Conservation (phyloP, 30 jellyfish, hydroid and myxozoan genomes). For the Aurelia aurita region DNA sequence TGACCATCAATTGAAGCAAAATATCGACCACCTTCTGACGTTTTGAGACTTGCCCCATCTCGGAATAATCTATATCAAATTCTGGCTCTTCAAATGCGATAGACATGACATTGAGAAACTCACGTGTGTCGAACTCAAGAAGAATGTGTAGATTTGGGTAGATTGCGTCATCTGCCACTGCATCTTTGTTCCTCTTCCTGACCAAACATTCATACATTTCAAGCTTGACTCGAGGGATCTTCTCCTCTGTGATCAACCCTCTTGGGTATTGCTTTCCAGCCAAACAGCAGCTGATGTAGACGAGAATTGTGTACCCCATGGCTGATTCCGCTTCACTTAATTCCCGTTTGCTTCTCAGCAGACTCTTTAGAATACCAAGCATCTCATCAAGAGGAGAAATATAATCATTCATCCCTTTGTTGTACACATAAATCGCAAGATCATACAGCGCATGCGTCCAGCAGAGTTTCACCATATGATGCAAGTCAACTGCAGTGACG, state of each 20-base stretch:
- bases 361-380: constrained; percentile 72
- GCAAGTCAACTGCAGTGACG: constrained; percentile 85
- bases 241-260: constrained; percentile 71
- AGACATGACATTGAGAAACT: constrained; percentile 91
- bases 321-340: constrained; percentile 51
- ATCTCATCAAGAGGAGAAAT: constrained; percentile 95
- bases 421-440: constrained; percentile 91
- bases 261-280: constrained; percentile 98
- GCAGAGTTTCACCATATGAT: constrained; percentile 95
- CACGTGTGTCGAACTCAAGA: constrained; percentile 92
- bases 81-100: constrained; percentile 98
- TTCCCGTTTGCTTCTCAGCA: constrained; percentile 54
- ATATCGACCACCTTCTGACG: constrained; percentile 95
- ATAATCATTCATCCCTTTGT: constrained; percentile 90
- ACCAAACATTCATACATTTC: constrained; percentile 80
- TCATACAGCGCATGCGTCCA: constrained; percentile 97
- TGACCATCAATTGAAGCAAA: constrained; percentile 92
- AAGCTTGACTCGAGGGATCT: constrained; percentile 70
- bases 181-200: constrained; percentile 54
- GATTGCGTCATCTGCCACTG: constrained; percentile 62
- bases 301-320: constrained; percentile 89
- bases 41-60: constrained; percentile 75
- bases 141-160: constrained; percentile 87
- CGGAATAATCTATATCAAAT: constrained; percentile 65
- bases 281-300: constrained; percentile 94